phyloP scores from a whole-genome alignment of 1,140 invertebrate genomes.

The Camponotus vicinus region DNA sequence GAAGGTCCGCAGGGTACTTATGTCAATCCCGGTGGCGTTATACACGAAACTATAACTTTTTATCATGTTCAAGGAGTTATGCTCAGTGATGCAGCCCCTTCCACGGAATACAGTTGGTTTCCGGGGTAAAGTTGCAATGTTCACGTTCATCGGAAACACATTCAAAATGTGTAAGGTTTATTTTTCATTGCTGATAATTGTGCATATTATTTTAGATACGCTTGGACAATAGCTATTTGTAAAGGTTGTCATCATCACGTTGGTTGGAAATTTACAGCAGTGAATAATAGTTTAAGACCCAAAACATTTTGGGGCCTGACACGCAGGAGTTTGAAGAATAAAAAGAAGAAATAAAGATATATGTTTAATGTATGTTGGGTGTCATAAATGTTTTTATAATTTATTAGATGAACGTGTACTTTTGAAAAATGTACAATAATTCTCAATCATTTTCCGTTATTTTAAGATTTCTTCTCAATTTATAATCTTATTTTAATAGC shows the following conservation, averaged over 20 bases:
- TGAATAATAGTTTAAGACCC: conserved; percentile 88
- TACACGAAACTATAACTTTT: conserved; percentile 94
- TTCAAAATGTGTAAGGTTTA: not conserved
- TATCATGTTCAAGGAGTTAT: conserved; percentile 88
- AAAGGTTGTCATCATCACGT: conserved; percentile 89
- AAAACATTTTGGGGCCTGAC: conserved; percentile 91
- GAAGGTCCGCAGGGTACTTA: conserved; percentile 94
- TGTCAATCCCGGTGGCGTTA: conserved; percentile 92
- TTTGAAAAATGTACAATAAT: not conserved
- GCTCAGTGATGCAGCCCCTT: conserved; percentile 87
- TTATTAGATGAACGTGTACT: not conserved
- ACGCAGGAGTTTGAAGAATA: conserved; percentile 75
- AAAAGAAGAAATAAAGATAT: conserved; percentile 23
- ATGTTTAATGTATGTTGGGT: not conserved
- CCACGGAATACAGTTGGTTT: conserved; percentile 93
- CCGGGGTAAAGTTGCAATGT: conserved; percentile 89
- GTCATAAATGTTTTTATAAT: conserved; percentile 13
- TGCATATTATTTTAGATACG: conserved; percentile 87
- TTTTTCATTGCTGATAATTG: not conserved
- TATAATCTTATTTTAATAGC: too few relatives aligned
- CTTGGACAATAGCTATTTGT: conserved; percentile 93
- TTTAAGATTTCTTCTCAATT: too few relatives aligned
- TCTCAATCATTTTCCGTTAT: not conserved
- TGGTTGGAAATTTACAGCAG: conserved; percentile 93
- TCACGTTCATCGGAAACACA: not conserved